A percentile compares a stretch with the other conserved stretches of the same genome.
phyloP scores from a whole-genome alignment of 2,113 vertebrate species.

The Seriola dumerili region DNA sequence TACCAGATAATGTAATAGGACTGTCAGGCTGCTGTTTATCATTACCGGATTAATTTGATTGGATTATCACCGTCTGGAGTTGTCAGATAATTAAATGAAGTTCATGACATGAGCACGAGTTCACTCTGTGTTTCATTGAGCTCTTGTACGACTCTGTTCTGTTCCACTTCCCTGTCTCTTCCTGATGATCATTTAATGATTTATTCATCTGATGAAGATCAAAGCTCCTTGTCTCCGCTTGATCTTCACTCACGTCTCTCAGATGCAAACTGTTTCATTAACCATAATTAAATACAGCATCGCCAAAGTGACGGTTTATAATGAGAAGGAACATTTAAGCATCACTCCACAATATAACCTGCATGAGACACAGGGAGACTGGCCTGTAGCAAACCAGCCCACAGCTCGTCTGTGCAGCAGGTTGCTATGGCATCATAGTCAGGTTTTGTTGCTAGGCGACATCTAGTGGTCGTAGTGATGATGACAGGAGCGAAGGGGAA shows the following conservation, averaged over 20 bases:
- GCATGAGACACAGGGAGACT: too few species aligned
- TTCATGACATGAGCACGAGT: not conserved
- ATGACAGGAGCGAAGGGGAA: too few species aligned
- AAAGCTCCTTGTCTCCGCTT: not conserved
- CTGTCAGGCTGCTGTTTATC: too few species aligned
- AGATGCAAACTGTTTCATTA: not conserved
- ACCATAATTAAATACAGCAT: not conserved
- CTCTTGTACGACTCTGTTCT: not conserved
- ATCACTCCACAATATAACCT: too few species aligned
- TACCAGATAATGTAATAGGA: too few species aligned
- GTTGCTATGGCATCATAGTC: too few species aligned
- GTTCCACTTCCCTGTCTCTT: constrained; percentile 2
- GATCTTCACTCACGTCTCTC: not conserved
- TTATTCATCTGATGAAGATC: constrained; percentile 24
- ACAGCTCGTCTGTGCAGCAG: too few species aligned
- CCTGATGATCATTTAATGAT: constrained; percentile 15
- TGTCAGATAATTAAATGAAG: not conserved
- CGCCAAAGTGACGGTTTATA: too few species aligned
- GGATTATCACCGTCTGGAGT: not conserved
- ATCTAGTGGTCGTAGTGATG: too few species aligned
- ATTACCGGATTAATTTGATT: not conserved
- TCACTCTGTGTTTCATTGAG: not conserved
- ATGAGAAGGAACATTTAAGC: too few species aligned
- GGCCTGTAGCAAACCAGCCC: too few species aligned
- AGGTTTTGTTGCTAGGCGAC: too few species aligned